Evolutionary conservation across 37 sponge, comb jelly and placozoan species (phyloP).

Genomic region (Sycon ciliatum): DNA sequence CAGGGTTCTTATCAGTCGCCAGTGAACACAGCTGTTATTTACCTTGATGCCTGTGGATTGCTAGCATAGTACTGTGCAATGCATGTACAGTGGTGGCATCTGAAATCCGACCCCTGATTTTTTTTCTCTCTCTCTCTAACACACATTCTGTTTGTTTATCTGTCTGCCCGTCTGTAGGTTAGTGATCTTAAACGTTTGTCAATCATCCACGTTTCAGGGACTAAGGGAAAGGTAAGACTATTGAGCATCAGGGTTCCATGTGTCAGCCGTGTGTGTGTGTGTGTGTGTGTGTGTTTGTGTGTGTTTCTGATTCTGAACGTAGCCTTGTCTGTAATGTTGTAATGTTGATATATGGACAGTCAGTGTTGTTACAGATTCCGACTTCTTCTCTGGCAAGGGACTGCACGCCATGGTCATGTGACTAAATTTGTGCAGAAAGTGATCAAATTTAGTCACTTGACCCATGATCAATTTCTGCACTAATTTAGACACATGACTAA

Average conservation of each 20-base stretch:
- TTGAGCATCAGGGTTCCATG: no score
- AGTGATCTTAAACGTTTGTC: constrained; percentile 41
- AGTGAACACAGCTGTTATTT: no score
- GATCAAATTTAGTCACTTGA: no score
- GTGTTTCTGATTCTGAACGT: no score
- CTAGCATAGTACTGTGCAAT: neutral
- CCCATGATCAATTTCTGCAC: no score
- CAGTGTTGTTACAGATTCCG: neutral
- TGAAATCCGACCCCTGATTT: neutral
- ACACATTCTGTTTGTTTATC: neutral
- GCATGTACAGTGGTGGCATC: constrained; percentile 17
- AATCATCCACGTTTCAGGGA: constrained; percentile 69
- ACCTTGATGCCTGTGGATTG: neutral
- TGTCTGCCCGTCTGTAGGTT: constrained; percentile 11
- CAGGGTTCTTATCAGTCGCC: no score
- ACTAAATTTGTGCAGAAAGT: no score
- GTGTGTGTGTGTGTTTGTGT: no score
- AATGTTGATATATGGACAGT: neutral
- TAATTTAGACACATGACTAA: no score
- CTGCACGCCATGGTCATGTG: no score
- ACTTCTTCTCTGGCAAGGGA: neutral
- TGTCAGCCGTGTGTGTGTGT: no score
- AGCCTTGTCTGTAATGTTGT: no score
- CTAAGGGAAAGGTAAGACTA: constrained; percentile 82
- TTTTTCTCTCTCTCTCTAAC: neutral